Base-by-base conservation (phyloP, 2,113 vertebrate species). In the Orthonyx spaldingii region DNA sequence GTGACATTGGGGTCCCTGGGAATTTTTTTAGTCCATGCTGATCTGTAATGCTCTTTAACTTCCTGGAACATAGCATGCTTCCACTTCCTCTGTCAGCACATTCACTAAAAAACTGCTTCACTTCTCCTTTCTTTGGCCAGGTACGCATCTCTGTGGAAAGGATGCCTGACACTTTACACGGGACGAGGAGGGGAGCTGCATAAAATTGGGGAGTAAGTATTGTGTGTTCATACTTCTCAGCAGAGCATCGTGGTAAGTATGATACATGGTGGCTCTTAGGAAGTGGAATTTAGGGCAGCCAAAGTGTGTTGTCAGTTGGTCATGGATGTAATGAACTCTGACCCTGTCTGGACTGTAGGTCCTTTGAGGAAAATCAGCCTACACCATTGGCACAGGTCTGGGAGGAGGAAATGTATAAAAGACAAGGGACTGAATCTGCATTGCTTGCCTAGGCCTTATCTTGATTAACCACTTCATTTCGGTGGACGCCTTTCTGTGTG, bases 171-270 rank as follows among this genome's bases (percentile, higher is more conserved):
- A 0, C 97, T 99, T 69, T 99, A 99, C 97, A 99, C 99, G 32
- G 99, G 99, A 94, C 98, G 99, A 97, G 99, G 99, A 90, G 99
- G 99, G 35, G 99, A 99, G 92, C 98, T 99, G 80, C 99, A 99
- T 94, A 99, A 99, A 98, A 99, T 99, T 66, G 99, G 99, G 93
- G 99, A 99, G 99, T 99, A 97, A 99, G 99, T 99, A 98, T 96
- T 84, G 66, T 0, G 0, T 37, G 16, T n/a, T 57, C n/a, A 8
- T 52, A n/a, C 16, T 46, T 81, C 13, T 75, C 83, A 53, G 42
- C 69, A 63, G 69, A 35, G 42, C 0, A 0, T 26, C 18, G 1
- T 10, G 87, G 96, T 96, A 91, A 93, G 94, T 96, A 64, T 17
- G 28, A 74, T 56, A 41, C 0, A 2, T 57, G 41, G 27, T 37